Conservation (phyloP, 2,888 invertebrate species). For the Pandemis cinnamomeana region DNA sequence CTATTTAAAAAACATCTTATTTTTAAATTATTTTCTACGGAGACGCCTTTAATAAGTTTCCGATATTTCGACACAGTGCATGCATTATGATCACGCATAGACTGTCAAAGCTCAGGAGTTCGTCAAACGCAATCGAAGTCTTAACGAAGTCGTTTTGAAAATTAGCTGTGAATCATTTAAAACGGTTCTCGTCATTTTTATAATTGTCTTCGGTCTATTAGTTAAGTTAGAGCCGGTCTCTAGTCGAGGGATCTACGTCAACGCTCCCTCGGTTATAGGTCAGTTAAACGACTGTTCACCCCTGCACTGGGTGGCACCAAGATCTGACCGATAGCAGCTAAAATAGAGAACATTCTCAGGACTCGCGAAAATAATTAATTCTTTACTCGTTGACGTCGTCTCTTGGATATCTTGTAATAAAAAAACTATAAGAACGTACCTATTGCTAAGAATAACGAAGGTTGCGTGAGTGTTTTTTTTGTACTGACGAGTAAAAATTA, state of each 20-base stretch:
- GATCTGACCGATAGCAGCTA: constrained; percentile 33
- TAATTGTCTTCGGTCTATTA: neutral
- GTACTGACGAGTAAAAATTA: no score
- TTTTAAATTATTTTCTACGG: no score
- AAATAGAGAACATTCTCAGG: neutral
- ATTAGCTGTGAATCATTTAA: no score
- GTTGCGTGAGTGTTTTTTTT: no score
- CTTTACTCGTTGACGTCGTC: constrained; percentile 1
- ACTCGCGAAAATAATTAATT: constrained; percentile 4
- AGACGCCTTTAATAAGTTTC: no score
- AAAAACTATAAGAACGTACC: neutral
- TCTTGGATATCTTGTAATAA: neutral
- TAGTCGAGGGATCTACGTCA: constrained; percentile 57
- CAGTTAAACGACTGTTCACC: constrained; percentile 76
- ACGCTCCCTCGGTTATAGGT: constrained; percentile 61
- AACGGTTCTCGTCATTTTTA: neutral
- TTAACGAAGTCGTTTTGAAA: no score
- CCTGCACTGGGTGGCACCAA: constrained; percentile 64
- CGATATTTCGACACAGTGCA: no score
- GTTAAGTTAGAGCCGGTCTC: neutral
- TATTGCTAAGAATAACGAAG: neutral
- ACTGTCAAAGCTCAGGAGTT: no score
- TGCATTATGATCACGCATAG: no score
- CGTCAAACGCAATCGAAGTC: no score
- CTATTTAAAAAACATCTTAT: no score